Evolutionary conservation across 2,888 invertebrate genomes (phyloP).

Genomic region (Amphimallon solstitiale): DNA sequence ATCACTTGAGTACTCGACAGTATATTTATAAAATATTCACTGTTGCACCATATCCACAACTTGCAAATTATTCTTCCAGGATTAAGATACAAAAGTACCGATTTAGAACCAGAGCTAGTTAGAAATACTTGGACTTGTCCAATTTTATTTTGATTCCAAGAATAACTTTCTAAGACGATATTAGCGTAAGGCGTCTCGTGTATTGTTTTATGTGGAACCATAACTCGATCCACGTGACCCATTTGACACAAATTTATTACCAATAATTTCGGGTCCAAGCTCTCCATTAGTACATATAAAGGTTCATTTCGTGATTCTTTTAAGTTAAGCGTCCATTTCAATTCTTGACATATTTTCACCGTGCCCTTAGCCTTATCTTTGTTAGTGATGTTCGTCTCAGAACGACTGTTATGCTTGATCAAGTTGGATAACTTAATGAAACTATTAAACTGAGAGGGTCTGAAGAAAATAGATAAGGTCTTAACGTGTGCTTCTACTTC

Average conservation of each 20-base stretch:
- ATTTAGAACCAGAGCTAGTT: conserved; percentile 52
- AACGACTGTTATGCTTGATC: too few species aligned
- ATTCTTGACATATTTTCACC: conserved; percentile 36
- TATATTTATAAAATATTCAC: conserved; percentile 51
- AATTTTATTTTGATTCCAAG: conserved; percentile 51
- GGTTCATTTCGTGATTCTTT: conserved; percentile 54
- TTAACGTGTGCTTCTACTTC: conserved; percentile 49
- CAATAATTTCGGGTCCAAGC: conserved; percentile 53
- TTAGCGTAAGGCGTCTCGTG: conserved; percentile 42
- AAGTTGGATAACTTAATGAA: conserved; percentile 18
- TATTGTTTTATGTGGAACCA: not conserved
- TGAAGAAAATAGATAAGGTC: conserved; percentile 53
- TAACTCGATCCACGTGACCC: conserved; percentile 45
- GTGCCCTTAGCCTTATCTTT: too few species aligned
- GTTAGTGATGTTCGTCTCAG: too few species aligned
- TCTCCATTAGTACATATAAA: conserved; percentile 56
- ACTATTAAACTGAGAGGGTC: conserved; percentile 52
- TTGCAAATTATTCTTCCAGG: conserved; percentile 46
- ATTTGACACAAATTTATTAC: conserved; percentile 53
- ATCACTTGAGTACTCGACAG: conserved; percentile 51
- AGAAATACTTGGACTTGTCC: conserved; percentile 48
- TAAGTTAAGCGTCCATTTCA: conserved; percentile 46
- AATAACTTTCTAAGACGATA: conserved; percentile 53
- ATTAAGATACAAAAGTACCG: conserved; percentile 50
- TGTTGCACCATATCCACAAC: conserved; percentile 54